Percentiles rank a stretch among this genome's conserved stretches.
Conservation (phyloP, 2,797 vertebrate species). For the Esox masquinongy region DNA sequence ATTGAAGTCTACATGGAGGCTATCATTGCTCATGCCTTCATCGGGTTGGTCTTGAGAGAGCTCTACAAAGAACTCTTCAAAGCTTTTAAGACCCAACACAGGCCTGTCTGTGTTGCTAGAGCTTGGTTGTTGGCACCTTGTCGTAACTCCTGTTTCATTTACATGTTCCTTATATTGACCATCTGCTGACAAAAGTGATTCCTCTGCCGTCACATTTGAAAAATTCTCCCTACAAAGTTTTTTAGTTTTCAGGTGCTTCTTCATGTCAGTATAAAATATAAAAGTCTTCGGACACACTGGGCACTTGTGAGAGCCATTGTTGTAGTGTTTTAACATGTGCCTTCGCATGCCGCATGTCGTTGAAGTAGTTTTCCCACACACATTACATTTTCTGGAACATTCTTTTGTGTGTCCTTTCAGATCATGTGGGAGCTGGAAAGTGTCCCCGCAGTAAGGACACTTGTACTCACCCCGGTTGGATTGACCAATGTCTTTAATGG, state of each 20-base stretch:
- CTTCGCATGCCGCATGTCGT: conserved; percentile 4
- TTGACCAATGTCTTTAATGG: not conserved
- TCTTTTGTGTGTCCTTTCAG: not conserved
- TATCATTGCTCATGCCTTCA: not conserved
- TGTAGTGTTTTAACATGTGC: conserved; percentile 3
- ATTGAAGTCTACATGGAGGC: not conserved
- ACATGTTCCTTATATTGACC: not conserved
- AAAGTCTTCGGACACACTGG: not conserved
- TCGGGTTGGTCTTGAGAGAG: not conserved
- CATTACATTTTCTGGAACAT: not conserved
- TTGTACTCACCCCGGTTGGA: not conserved
- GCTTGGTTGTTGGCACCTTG: not conserved
- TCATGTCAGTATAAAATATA: not conserved
- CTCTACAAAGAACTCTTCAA: not conserved
- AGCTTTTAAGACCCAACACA: conserved; percentile 2
- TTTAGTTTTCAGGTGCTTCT: conserved; percentile 2
- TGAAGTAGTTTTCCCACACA: not conserved
- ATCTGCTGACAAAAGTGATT: not conserved
- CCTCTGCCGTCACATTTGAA: not conserved
- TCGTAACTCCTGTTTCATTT: not conserved
- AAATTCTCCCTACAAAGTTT: not conserved
- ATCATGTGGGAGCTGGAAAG: not conserved
- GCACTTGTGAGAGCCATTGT: not conserved
- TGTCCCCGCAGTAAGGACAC: conserved; percentile 1
- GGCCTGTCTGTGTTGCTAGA: not conserved